phyloP scores from a whole-genome alignment of 2,888 invertebrate species.

The Hirtodrosophila alboralis region DNA sequence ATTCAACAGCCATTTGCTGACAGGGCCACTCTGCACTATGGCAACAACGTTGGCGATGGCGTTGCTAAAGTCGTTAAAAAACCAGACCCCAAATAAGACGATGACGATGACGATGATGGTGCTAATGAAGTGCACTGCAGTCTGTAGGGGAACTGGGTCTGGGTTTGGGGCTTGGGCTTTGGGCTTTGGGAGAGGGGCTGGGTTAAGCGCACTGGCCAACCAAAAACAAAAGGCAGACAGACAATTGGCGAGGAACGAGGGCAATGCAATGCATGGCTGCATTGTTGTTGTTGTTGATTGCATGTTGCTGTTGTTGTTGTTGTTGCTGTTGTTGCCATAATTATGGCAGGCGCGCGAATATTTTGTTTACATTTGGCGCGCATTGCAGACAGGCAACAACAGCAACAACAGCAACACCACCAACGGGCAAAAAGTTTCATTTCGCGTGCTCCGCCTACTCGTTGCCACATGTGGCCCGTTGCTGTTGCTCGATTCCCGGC shows the following conservation, averaged over 20 bases:
- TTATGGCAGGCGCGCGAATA: slow-evolving; percentile 80
- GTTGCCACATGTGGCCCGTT: slow-evolving; percentile 55
- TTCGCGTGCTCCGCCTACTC: slow-evolving; percentile 79
- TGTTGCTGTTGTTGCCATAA: slow-evolving; percentile 68
- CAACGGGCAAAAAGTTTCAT: slow-evolving; percentile 55
- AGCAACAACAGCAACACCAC: slow-evolving; percentile 26
- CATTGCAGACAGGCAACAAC: slow-evolving; percentile 66
- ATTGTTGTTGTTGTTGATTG: slow-evolving; percentile 31
- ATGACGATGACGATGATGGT: slow-evolving; percentile 50
- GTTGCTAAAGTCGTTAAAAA: slow-evolving; percentile 52
- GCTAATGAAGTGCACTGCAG: slow-evolving; percentile 74
- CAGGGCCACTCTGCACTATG: slow-evolving; percentile 8
- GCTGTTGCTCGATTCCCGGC: slow-evolving; percentile 2
- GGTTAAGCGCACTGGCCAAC: slow-evolving; percentile 69
- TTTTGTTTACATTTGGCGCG: slow-evolving; percentile 80
- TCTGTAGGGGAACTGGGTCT: slow-evolving; percentile 9
- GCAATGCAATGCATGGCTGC: slow-evolving; percentile 65
- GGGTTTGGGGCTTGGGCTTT: neutral
- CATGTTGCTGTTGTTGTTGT: slow-evolving; percentile 31
- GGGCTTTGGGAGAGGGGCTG: slow-evolving; percentile 45
- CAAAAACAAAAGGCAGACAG: slow-evolving; percentile 69
- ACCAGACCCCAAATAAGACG: slow-evolving; percentile 48
- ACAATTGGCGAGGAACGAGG: slow-evolving; percentile 31
- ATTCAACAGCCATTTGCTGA: slow-evolving; percentile 8
- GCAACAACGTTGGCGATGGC: slow-evolving; percentile 29